Evolutionary conservation across 2,888 invertebrate species (phyloP).

Genomic region (Lithophane leautieri): DNA sequence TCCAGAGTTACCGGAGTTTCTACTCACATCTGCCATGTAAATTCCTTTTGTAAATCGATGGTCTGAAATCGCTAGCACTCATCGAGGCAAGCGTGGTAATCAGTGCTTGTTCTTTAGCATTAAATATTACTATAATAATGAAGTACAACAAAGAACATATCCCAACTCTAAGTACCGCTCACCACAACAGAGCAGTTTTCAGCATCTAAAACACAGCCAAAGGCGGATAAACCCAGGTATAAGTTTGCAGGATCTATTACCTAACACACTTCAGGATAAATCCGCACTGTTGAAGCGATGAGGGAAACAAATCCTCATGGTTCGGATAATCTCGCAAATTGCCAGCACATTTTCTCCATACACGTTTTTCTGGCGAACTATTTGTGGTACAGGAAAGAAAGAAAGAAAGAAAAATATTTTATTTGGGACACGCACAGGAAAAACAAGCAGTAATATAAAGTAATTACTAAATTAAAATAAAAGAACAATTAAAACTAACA

Average conservation of each 20-base stretch:
- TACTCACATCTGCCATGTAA: not conserved
- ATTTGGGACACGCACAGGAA: too few species aligned
- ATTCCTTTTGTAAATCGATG: not conserved
- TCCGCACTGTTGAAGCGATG: conserved; percentile 1
- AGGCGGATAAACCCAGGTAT: conserved; percentile 3
- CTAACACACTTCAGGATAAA: conserved; percentile 19
- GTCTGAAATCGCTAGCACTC: not conserved
- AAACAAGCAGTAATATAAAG: too few species aligned
- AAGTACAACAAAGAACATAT: not conserved
- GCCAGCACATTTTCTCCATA: not conserved
- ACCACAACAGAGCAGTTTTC: not conserved
- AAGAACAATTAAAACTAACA: too few species aligned
- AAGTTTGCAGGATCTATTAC: conserved; percentile 24
- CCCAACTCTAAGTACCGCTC: not conserved
- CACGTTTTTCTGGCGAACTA: not conserved
- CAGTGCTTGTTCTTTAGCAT: too few species aligned
- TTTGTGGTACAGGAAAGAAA: too few species aligned
- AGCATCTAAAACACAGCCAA: conserved; percentile 7
- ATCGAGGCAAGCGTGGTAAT: too few species aligned
- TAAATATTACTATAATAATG: not conserved
- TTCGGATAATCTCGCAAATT: conserved; percentile 43
- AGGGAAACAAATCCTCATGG: conserved; percentile 29
- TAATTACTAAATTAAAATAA: too few species aligned
- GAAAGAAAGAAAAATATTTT: too few species aligned
- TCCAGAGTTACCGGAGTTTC: not conserved